These are phyloP conservation scores for Eidolon dupreanum DNA, from an alignment of 2,797 vertebrate species.

Conservation along the genomic window DNA sequence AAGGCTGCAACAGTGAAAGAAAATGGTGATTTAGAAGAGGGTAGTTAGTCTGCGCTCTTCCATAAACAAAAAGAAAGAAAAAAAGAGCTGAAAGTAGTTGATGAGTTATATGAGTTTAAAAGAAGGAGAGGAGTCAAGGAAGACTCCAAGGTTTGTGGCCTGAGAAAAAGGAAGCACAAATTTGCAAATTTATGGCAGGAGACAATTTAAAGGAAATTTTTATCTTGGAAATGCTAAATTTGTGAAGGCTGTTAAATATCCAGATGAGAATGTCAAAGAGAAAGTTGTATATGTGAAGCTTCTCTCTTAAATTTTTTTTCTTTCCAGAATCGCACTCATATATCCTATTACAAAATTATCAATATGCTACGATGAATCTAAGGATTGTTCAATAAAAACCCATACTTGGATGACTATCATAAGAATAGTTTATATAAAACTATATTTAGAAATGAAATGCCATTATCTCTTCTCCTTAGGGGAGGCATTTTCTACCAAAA, in stretches of 20 bases:
- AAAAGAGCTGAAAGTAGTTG: not conserved
- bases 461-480: not conserved
- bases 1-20: not conserved
- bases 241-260: not conserved
- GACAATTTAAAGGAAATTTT: not conserved
- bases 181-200: not conserved
- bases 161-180: not conserved
- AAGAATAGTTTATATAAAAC: not conserved
- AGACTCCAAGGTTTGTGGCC: not conserved
- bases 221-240: not conserved
- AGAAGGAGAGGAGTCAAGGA: not conserved
- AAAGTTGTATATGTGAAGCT: not conserved
- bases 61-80: not conserved
- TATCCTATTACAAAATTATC: not conserved
- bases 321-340: not conserved
- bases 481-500: constrained; percentile 7
- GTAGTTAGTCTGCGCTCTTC: not conserved
- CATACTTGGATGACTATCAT: not conserved
- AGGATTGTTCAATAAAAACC: not conserved
- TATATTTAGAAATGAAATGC: not conserved
- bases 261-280: not conserved
- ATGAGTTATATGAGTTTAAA: not conserved
- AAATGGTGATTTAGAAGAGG: not conserved
- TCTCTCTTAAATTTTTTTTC: not conserved
- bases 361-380: not conserved